Evolutionary conservation across 2,113 vertebrate genomes (phyloP).

Genomic region (Sylvia atricapilla): DNA sequence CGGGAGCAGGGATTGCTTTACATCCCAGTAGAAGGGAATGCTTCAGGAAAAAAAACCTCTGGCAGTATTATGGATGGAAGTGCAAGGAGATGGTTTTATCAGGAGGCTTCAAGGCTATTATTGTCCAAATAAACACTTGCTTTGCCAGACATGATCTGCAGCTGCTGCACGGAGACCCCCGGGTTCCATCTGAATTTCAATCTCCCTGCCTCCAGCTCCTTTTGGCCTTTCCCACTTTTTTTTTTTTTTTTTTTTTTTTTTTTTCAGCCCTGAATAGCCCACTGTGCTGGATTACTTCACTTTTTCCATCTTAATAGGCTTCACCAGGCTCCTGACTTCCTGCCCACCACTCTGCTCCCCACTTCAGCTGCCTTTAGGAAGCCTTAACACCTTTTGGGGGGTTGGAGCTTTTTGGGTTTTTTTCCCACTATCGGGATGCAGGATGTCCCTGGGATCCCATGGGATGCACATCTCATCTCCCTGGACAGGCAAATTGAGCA

Average conservation of each 20-base stretch:
- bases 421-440: not conserved
- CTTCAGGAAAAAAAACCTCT: constrained; percentile 63
- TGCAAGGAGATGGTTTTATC: constrained; percentile 65
- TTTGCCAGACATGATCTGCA: constrained; percentile 12
- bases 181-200: constrained; percentile 23
- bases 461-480: not conserved
- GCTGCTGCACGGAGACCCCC: constrained; percentile 6
- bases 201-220: not conserved
- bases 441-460: not conserved
- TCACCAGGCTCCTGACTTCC: constrained; percentile 48
- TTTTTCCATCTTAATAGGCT: constrained; percentile 50
- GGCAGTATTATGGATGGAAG: constrained; percentile 65
- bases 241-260: not conserved
- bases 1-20: constrained; percentile 65
- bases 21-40: constrained; percentile 57
- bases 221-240: not conserved
- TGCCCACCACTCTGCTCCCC: not conserved
- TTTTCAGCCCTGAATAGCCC: constrained; percentile 26
- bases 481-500: not conserved
- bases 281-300: constrained; percentile 45
- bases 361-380: not conserved
- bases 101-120: constrained; percentile 49
- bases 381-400: not conserved
- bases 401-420: not conserved
- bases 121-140: constrained; percentile 46